Evolutionary conservation across 2,888 invertebrate genomes (phyloP), one percentile per base, ranked within the genome.

Genomic region (Drosophila pegasa): DNA sequence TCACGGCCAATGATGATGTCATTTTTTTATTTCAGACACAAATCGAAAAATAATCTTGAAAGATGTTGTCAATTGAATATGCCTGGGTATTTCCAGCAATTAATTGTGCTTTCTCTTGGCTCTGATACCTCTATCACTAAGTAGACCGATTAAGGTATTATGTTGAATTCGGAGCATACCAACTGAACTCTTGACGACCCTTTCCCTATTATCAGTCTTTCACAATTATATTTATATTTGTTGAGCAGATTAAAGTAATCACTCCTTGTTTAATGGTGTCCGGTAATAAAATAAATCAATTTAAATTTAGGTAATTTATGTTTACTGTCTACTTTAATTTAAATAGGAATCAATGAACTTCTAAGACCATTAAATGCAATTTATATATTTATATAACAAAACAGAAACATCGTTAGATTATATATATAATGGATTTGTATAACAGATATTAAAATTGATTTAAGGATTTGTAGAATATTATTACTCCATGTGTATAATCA

Each of bases 131-230:
- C 38, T 56, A 66, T 76, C 77, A 20, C 77, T 16, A 50, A 67
- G 72, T 60, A 59, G 48, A 62, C 37, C 74, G 66, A 76, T 62
- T 71, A 48, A 76, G 71, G 76, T 75, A 58, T 50, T 60, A 51
- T 55, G 41, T 51, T 71, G 54, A 38, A 45, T 65, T 43, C 41
- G 55, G 18, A 60, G 40, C 18, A 55, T 8, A 56, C 55, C 29
- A 14, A 38, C 16, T 57, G 48, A 72, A 43, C 58, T 40, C 35
- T 9, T 0, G 16, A 12, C 50, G 54, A 65, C 20, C 50, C 43
- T 48, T n/a, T n/a, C 20, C 20, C 16, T 41, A 51, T 33, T 16
- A 52, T 41, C 52, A 59, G 25, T 27, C 1, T 52, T 59, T 41
- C 52, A 41, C 33, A 59, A 58, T 16, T 43, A 25, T 25, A 43